phyloP scores from a whole-genome alignment of 2,888 invertebrate genomes.

The Cephonodes hylas region DNA sequence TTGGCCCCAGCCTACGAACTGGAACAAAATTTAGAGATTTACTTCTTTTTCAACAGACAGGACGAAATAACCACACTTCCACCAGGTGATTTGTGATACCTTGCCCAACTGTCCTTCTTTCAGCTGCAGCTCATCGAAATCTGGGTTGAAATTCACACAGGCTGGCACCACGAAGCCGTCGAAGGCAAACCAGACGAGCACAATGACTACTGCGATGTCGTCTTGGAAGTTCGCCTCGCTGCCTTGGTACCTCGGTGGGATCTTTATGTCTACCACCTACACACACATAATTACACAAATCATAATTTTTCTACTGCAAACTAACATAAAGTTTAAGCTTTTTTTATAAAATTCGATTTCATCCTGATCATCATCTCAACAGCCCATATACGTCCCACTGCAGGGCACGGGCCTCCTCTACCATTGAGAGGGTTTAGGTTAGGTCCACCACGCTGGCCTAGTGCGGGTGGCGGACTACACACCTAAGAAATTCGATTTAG shows the following conservation, averaged over 20 bases:
- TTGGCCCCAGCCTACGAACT: conserved; percentile 55
- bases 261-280: conserved; percentile 59
- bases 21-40: neutral
- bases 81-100: conserved; percentile 21
- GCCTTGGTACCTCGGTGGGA: conserved; percentile 73
- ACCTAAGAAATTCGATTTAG: no score
- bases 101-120: conserved; percentile 32
- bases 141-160: conserved; percentile 64
- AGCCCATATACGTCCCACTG: no score
- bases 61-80: no score
- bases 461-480: no score
- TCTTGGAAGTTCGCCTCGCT: conserved; percentile 75
- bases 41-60: neutral
- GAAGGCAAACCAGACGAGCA: conserved; percentile 57
- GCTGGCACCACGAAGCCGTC: conserved; percentile 70
- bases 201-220: conserved; percentile 76
- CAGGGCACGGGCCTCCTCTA: no score
- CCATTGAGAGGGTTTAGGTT: no score
- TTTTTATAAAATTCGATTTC: no score
- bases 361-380: no score
- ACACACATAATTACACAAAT: neutral
- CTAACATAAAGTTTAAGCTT: no score
- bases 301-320: no score
- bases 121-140: conserved; percentile 43
- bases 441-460: no score